Evolutionary conservation across 1,140 invertebrate genomes (phyloP), one percentile per base, ranked within the genome.

Genomic region (Drosophila trapezifrons): DNA sequence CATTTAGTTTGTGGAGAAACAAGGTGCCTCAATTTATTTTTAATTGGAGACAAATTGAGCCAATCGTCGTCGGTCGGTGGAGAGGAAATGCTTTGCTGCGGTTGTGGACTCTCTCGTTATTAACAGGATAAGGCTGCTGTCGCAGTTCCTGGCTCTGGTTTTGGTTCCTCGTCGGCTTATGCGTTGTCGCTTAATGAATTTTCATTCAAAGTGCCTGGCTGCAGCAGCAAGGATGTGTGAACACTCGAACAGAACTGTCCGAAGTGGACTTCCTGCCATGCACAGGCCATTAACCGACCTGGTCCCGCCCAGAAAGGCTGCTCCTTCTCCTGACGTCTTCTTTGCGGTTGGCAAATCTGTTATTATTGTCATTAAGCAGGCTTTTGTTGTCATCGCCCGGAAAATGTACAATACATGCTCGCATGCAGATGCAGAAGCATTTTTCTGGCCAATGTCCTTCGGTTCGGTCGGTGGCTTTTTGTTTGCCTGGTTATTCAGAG

Each of bases 331-430:
- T 56, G 65, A 20, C 17, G 64, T 71, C 46, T 49, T 78, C 65
- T 63, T 70, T 78, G 66, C 57, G 76, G 76, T 47, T 71, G 67
- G 42, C 75, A 78, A 78, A 57, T 78, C 75, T 78, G 74, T 78
- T 63, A 78, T 78, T 77, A 77, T 77, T 77, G 74, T 70, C 75
- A 77, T 76, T 76, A 76, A 66, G 72, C 63, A 40, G 72, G 52
- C 73, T 76, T 76, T 57, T 76, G 72, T 76, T 77, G 56, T 55
- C 37, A 17, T 0, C 38, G 6, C 55, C 46, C 38, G 18, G 27
- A 20, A 52, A 52, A 52, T 52, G 49, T 35, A 35, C 25, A 32
- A 32, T 18, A 17, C 47, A 51, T 18, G 27, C 27, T 51, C 27
- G n/a, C 27, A 22, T 35, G n/a, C 37, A 22, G 27, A 27, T 37